phyloP scores from a whole-genome alignment of 92 coral and sea anemone genomes.

The Scolanthus callimorphus region DNA sequence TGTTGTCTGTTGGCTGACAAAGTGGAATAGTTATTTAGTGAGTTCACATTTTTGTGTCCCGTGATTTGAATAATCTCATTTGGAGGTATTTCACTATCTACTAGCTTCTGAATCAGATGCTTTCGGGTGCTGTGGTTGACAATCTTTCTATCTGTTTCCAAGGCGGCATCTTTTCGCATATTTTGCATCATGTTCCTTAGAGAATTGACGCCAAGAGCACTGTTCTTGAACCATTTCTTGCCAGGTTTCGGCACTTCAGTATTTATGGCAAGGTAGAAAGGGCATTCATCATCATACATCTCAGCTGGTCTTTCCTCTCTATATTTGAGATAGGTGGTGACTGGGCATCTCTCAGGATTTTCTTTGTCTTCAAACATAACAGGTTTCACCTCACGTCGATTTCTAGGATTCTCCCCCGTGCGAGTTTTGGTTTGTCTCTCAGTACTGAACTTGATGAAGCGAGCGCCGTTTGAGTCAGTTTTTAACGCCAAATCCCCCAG shows the following conservation, averaged over 20 bases:
- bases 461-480: conserved; percentile 33
- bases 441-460: conserved; percentile 30
- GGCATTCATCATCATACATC: conserved; percentile 34
- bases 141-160: too few species aligned
- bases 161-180: conserved; percentile 33
- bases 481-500: conserved; percentile 46
- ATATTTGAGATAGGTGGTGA: conserved; percentile 40
- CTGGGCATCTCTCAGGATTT: conserved; percentile 59
- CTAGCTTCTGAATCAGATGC: too few species aligned
- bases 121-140: too few species aligned
- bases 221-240: conserved; percentile 36
- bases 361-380: too few species aligned
- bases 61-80: too few species aligned
- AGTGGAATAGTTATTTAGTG: too few species aligned
- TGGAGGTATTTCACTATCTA: too few species aligned
- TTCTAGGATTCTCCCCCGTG: too few species aligned
- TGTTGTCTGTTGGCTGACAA: conserved; percentile 37
- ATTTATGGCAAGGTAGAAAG: conserved; percentile 54
- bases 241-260: conserved; percentile 49
- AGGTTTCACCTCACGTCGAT: too few species aligned
- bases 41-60: too few species aligned
- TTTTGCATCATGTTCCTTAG: conserved; percentile 37
- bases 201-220: conserved; percentile 49
- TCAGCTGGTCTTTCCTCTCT: conserved; percentile 40
- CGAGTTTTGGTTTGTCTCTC: too few species aligned